Evolutionary conservation across 1,140 invertebrate genomes (phyloP).

Genomic region (Philotrypesis tridentata): DNA sequence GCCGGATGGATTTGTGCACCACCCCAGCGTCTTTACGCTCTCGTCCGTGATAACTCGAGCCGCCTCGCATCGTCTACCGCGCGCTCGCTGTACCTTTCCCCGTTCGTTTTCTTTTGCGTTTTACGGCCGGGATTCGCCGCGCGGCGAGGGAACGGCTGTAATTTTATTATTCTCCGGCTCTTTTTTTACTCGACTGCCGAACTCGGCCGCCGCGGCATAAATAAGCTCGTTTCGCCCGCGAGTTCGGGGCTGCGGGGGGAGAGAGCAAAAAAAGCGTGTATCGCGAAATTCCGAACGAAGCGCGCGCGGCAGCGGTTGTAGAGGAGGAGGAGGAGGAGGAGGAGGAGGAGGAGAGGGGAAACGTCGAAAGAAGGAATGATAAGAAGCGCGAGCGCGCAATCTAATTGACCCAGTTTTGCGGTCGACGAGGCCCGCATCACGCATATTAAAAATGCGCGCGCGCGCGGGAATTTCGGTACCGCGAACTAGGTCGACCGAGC

Average conservation of each 20-base stretch:
- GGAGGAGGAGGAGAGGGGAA: no score
- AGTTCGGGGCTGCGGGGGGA: no score
- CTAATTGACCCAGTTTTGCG: conserved; percentile 41
- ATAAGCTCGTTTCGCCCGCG: background rate
- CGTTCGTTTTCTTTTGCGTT: background rate
- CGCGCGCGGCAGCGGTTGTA: no score
- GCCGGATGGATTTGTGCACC: conserved; percentile 47
- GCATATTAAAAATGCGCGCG: conserved; percentile 14
- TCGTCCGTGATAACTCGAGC: background rate
- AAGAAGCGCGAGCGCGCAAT: conserved; percentile 10
- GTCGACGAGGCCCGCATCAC: background rate
- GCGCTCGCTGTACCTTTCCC: no score
- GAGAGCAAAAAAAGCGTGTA: background rate
- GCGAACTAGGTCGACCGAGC: background rate
- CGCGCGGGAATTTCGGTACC: conserved; percentile 3
- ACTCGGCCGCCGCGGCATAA: background rate
- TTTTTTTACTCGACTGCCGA: background rate
- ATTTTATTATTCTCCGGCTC: background rate
- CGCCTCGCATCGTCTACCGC: background rate
- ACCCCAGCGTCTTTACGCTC: background rate
- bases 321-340: no score
- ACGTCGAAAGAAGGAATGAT: background rate
- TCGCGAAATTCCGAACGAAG: background rate
- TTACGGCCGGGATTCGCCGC: background rate
- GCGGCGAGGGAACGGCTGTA: background rate